Evolutionary conservation across 2,888 invertebrate genomes (phyloP), one percentile per base, ranked within the genome.

Genomic region (Polyommatus icarus): DNA sequence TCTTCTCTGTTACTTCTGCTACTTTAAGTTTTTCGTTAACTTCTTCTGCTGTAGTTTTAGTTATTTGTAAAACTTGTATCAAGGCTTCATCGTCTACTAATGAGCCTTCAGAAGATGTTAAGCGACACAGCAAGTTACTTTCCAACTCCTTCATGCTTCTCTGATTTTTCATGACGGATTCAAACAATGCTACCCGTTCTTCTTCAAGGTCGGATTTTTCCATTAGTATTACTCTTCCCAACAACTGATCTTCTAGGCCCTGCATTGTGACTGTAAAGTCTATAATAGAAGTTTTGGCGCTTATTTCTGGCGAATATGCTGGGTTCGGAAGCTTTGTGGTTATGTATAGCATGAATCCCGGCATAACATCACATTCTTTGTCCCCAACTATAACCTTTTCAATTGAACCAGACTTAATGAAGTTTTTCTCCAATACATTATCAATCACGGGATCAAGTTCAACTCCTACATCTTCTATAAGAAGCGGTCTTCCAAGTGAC

Each of bases 201-300:
- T 98, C 97, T 91, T 99, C 99, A 79, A 99, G 93, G 86, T 99
- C 99, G 0, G 98, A 97, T 90, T 99, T 99, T 89, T 99, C 99
- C 96, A 98, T 99, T 24, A 98, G 91, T 86, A 99, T 99, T 0
- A 99, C 99, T 80, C 99, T 95, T 3, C 98, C 99, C 40, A 99
- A 91, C 6, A 99, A 91, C 87, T 99, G 99, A 90, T 99, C 99
- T 91, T 99, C 99, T 46, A 99, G 91, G 12, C 99, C 99, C 86
- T 97, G 96, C 97, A 98, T 98, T 3, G 99, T 99, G 0, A 99
- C 99, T 0, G 99, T 99, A 87, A 99, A 99, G 88, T 99, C 99
- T 83, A 99, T 99, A 78, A 99, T 98, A 0, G 99, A 98, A 0
- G 99, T 99, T 88, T 98, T 98, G 0, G 99, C 99, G 85, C 98